Evolutionary conservation across 1,140 invertebrate species (phyloP).

Genomic region (Drosophila mauritiana): DNA sequence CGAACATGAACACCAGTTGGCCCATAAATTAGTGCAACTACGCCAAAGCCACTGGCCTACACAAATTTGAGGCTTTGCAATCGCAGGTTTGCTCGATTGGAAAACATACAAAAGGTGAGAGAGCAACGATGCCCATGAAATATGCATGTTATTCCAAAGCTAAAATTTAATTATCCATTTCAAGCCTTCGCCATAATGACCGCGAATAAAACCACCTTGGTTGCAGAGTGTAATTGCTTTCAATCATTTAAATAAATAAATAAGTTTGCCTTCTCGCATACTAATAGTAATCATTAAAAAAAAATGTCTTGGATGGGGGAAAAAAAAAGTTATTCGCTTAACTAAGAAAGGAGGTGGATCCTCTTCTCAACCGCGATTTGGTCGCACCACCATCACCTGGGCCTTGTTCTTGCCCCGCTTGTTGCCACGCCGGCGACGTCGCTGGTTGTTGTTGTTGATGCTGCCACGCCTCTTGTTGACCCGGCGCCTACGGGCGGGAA

Average conservation of each 20-base stretch:
- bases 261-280: constrained; percentile 37
- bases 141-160: no score
- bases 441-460: constrained; percentile 33
- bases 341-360: not conserved
- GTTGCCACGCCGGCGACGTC: constrained; percentile 62
- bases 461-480: constrained; percentile 44
- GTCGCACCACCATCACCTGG: constrained; percentile 63
- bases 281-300: constrained; percentile 44
- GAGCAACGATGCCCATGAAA: not conserved
- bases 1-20: constrained; percentile 52
- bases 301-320: constrained; percentile 23
- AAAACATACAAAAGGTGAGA: not conserved
- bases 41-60: constrained; percentile 22
- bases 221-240: constrained; percentile 49
- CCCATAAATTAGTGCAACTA: constrained; percentile 42
- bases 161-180: not conserved
- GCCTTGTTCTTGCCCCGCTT: constrained; percentile 57
- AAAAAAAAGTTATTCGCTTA: constrained; percentile 50
- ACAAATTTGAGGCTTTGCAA: constrained; percentile 31
- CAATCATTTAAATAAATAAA: constrained; percentile 51
- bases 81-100: not conserved
- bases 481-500: constrained; percentile 45
- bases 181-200: not conserved
- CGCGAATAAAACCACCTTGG: constrained; percentile 3
- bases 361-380: constrained; percentile 56